Base-by-base conservation (phyloP, 64 coral and sea anemone genomes). In the Stichodactyla mertensii region DNA sequence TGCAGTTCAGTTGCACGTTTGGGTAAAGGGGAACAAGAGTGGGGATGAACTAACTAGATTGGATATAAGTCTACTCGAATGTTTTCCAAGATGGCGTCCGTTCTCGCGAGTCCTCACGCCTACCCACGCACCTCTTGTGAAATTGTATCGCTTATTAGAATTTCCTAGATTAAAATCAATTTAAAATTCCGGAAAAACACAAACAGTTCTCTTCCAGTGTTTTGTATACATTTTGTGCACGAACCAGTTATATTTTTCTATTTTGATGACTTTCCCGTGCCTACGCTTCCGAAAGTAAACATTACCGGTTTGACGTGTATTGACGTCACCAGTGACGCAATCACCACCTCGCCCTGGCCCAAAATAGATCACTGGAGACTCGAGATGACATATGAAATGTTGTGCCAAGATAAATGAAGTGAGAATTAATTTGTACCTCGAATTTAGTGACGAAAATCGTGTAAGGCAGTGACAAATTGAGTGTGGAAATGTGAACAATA, bases 301-400 rank as follows among this genome's bases (percentile, higher is more conserved):
- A 81, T 53, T 19, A 55, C 78, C 78, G 51, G 78, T 81, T 52
- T 19, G 51, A 12, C 12, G 4, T 6, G 53, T 81, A 16, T 81
- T 81, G 31, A 81, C 78, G 78, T 81, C 78, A 81, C 20, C 1
- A 19, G 78, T 81, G 78, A 81, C 78, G 53, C 53, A 18, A 55
- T 54, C 54, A 20, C 15, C 2, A 55, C 78, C 78, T 53, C 78
- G 31, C 52, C 78, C 51, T 7, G 52, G 52, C 16, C 78, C 15
- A 53, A 81, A 74, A 31, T 74, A 74, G 69, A 74, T 26, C 69
- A 11, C 10, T 26, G 27, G 22, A 10, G 23, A 27, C 69, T 74
- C 4, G 27, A 74, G 69, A 74, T 74, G 69, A 74, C 69, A 74
- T 66, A 66, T 22, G 62, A 66, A 27, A 31, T 74, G 23, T 27